A percentile compares a stretch with the other conserved stretches of the same genome.
phyloP scores from a whole-genome alignment of 2,888 invertebrate genomes.

The Leptothorax acervorum region DNA sequence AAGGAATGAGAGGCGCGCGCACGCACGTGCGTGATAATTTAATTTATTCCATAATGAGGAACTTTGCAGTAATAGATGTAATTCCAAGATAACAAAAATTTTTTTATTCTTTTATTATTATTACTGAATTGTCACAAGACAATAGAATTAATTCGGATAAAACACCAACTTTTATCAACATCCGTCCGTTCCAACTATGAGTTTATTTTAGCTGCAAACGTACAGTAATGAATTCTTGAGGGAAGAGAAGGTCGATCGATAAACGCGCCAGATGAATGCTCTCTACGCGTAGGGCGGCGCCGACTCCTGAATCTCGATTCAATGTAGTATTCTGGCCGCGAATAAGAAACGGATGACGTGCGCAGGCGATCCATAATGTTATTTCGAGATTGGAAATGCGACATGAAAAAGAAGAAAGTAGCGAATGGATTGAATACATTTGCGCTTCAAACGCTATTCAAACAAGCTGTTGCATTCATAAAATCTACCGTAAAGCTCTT shows the following conservation, averaged over 20 bases:
- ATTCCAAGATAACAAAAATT: neutral
- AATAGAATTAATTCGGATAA: neutral
- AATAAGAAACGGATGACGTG: slow-evolving; percentile 54
- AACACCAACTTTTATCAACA: neutral
- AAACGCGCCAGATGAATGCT: slow-evolving; percentile 48
- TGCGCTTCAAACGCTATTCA: slow-evolving; percentile 38
- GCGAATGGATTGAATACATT: slow-evolving; percentile 45
- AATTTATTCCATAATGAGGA: neutral
- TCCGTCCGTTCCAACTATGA: slow-evolving; percentile 7
- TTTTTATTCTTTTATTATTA: neutral
- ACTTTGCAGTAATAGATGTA: neutral
- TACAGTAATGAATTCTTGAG: slow-evolving; percentile 42
- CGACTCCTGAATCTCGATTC: slow-evolving; percentile 45
- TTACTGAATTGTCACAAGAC: neutral
- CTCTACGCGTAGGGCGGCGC: slow-evolving; percentile 39
- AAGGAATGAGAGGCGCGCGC: neutral
- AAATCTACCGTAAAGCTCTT: slow-evolving; percentile 20
- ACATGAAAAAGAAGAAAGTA: slow-evolving; percentile 40
- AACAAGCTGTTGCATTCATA: slow-evolving; percentile 24
- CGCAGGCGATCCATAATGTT: slow-evolving; percentile 51
- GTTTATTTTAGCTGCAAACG: slow-evolving; percentile 39
- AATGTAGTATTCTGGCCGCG: slow-evolving; percentile 43
- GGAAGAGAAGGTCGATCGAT: slow-evolving; percentile 65
- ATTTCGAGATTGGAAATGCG: slow-evolving; percentile 50
- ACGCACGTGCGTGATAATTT: neutral